Evolutionary conservation across 2,113 vertebrate genomes (phyloP).

Genomic region (Bubo bubo): DNA sequence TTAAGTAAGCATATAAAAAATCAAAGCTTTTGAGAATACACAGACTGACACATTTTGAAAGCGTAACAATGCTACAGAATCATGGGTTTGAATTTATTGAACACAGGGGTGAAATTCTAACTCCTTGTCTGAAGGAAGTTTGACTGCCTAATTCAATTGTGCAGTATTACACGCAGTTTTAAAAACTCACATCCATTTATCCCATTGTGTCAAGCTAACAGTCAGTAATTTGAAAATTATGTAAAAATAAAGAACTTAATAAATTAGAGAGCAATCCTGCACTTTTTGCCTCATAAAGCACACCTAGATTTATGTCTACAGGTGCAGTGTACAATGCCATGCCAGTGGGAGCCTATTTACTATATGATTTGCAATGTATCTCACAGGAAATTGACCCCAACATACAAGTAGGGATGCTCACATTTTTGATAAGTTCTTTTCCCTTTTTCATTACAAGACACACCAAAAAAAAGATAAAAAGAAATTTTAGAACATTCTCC

Average conservation of each 20-base stretch:
- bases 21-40: background rate
- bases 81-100: background rate
- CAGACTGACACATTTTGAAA: background rate
- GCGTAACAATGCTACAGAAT: background rate
- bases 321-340: background rate
- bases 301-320: background rate
- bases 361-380: accelerated
- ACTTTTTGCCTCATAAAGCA: background rate
- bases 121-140: background rate
- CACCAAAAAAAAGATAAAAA: background rate
- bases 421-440: background rate
- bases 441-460: background rate
- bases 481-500: background rate
- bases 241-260: background rate
- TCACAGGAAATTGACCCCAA: background rate
- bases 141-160: background rate
- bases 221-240: background rate
- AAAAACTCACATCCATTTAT: background rate
- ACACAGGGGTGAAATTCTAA: background rate
- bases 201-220: background rate
- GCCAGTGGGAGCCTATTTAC: background rate
- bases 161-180: background rate
- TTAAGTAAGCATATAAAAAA: background rate
- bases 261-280: background rate
- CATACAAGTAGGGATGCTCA: background rate